These are phyloP conservation scores for Parus major DNA, from an alignment of 2,113 vertebrate species.

Conservation along the genomic window DNA sequence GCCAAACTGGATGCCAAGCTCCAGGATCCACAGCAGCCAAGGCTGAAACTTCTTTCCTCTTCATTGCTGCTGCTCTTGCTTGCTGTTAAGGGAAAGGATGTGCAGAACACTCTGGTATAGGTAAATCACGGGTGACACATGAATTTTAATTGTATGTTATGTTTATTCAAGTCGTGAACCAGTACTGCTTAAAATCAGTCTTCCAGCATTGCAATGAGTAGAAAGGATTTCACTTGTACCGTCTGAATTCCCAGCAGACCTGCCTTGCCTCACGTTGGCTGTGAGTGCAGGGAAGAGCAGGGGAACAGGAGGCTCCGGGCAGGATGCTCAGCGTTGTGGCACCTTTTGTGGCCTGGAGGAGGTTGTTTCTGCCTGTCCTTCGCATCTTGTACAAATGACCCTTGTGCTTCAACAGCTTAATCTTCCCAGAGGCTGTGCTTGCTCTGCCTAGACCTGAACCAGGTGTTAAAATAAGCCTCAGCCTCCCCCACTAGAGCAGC, in stretches of 20 bases:
- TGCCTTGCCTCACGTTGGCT: background rate
- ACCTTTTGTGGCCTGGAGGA: background rate
- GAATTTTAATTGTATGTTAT: background rate
- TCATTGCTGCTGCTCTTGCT: background rate
- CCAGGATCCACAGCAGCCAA: background rate
- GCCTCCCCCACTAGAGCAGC: background rate
- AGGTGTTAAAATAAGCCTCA: conserved; percentile 43
- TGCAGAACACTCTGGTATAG: background rate
- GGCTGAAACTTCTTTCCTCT: background rate
- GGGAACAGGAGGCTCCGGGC: background rate
- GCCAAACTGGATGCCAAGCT: background rate
- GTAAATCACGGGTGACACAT: background rate
- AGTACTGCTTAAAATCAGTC: background rate
- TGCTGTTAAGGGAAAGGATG: background rate
- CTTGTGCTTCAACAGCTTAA: background rate
- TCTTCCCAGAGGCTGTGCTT: conserved; percentile 18
- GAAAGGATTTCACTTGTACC: background rate
- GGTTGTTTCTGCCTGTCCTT: background rate
- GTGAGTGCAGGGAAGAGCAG: background rate
- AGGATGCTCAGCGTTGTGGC: background rate
- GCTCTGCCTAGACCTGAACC: conserved; percentile 51
- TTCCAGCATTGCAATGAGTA: background rate
- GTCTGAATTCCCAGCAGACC: background rate
- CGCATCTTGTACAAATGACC: background rate
- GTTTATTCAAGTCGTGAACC: background rate